Conservation (phyloP, 1,140 invertebrate species). For the Amyelois transitella region DNA sequence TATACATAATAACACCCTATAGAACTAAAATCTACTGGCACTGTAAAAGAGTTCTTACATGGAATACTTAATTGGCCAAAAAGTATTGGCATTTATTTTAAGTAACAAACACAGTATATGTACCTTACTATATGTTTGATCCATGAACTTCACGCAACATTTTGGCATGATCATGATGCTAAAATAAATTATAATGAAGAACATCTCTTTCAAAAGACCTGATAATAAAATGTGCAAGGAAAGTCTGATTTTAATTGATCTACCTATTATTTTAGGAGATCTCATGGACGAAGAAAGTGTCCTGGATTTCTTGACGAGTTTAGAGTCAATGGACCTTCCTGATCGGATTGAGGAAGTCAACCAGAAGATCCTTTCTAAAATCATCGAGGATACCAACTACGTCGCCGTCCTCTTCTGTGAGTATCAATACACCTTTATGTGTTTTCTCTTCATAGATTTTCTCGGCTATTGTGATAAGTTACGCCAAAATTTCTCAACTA, state of each 20-base stretch:
- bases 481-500: conserved; percentile 53
- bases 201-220: background rate
- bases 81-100: too few relatives aligned
- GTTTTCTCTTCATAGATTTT: conserved; percentile 43
- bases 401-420: conserved; percentile 97
- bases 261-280: conserved; percentile 86
- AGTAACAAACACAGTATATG: too few relatives aligned
- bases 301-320: conserved; percentile 92
- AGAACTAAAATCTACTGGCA: too few relatives aligned
- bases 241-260: background rate
- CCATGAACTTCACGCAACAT: background rate
- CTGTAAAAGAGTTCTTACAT: too few relatives aligned
- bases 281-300: conserved; percentile 95
- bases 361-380: conserved; percentile 91
- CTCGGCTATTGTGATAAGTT: conserved; percentile 62
- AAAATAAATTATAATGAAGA: background rate
- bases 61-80: too few relatives aligned
- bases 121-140: background rate
- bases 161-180: background rate
- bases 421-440: conserved; percentile 68
- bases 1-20: too few relatives aligned
- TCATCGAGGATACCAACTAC: conserved; percentile 93
- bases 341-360: conserved; percentile 97
- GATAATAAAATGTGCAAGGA: background rate
- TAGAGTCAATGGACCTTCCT: conserved; percentile 95